A percentile compares a stretch with the other conserved stretches of the same genome.
phyloP scores from a whole-genome alignment of 1,140 invertebrate genomes.

The Dinoponera quadriceps region DNA sequence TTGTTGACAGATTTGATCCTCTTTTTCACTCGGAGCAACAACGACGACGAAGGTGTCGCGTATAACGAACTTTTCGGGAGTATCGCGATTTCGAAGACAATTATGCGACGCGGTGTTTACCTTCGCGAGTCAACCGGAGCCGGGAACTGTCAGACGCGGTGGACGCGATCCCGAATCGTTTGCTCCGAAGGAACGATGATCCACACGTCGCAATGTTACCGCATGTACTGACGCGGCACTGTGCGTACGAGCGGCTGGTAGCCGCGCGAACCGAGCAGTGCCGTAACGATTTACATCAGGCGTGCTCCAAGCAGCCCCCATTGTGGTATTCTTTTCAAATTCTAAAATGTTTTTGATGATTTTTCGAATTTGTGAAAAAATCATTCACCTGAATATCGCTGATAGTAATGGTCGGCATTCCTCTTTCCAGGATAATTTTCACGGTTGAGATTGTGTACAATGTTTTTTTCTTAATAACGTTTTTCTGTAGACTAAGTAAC shows the following conservation, averaged over 20 bases:
- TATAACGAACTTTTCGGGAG: background rate
- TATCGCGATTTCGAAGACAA: background rate
- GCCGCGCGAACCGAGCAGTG: conserved; percentile 37
- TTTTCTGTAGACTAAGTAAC: too few species aligned
- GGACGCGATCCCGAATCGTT: background rate
- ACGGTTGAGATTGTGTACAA: too few species aligned
- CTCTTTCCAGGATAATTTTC: too few species aligned
- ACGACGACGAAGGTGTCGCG: background rate
- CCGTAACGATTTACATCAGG: conserved; percentile 22
- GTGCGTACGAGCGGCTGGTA: conserved; percentile 29
- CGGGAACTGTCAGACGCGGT: background rate
- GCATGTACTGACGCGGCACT: conserved; percentile 64
- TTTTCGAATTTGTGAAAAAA: too few species aligned
- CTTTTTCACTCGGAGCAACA: background rate
- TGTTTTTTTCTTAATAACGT: too few species aligned
- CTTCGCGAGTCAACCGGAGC: background rate
- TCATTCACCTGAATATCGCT: too few species aligned
- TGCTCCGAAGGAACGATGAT: background rate
- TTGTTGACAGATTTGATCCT: background rate
- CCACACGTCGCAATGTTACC: conserved; percentile 46
- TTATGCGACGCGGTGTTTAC: background rate
- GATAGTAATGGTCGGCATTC: too few species aligned
- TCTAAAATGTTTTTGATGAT: too few species aligned
- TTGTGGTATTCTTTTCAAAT: too few species aligned
- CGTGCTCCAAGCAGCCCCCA: background rate